These are phyloP conservation scores for Eciton burchellii DNA, from an alignment of 1,140 invertebrate species.

Conservation along the genomic window DNA sequence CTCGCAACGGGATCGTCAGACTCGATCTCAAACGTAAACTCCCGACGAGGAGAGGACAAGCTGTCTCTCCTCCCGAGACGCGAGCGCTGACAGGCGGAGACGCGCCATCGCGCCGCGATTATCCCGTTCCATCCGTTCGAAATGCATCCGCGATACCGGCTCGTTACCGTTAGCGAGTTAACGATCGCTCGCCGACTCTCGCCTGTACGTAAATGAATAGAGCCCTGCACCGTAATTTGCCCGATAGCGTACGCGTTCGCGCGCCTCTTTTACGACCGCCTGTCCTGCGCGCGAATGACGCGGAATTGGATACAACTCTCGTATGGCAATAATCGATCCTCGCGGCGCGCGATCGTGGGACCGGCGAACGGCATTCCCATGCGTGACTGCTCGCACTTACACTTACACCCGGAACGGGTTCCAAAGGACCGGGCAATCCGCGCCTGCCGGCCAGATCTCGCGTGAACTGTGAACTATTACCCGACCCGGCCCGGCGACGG, in stretches of 20 bases:
- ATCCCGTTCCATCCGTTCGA: slow-evolving; percentile 20
- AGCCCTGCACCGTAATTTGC: slow-evolving; percentile 34
- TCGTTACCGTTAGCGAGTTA: slow-evolving; percentile 59
- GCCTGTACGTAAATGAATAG: slow-evolving; percentile 55
- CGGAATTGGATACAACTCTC: slow-evolving; percentile 54
- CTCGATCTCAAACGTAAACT: background rate
- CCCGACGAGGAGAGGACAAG: slow-evolving; percentile 4
- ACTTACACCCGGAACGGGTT: slow-evolving; percentile 23
- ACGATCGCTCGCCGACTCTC: slow-evolving; percentile 31
- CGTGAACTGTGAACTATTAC: slow-evolving; percentile 35
- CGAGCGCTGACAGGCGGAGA: slow-evolving; percentile 1
- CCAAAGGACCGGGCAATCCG: background rate
- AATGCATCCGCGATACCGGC: slow-evolving; percentile 33
- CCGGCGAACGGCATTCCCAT: slow-evolving; percentile 37
- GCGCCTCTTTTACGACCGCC: background rate
- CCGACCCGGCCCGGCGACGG: background rate
- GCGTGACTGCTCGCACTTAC: slow-evolving; percentile 45
- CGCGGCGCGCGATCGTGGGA: slow-evolving; percentile 36
- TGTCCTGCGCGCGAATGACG: slow-evolving; percentile 41
- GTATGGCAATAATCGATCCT: slow-evolving; percentile 53
- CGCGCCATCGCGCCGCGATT: slow-evolving; percentile 22
- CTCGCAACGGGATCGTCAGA: background rate
- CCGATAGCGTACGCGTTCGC: slow-evolving; percentile 4
- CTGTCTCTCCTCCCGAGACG: background rate
- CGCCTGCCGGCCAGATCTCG: slow-evolving; percentile 8